Conservation (phyloP, 1,140 invertebrate species). For the Atta texana region DNA sequence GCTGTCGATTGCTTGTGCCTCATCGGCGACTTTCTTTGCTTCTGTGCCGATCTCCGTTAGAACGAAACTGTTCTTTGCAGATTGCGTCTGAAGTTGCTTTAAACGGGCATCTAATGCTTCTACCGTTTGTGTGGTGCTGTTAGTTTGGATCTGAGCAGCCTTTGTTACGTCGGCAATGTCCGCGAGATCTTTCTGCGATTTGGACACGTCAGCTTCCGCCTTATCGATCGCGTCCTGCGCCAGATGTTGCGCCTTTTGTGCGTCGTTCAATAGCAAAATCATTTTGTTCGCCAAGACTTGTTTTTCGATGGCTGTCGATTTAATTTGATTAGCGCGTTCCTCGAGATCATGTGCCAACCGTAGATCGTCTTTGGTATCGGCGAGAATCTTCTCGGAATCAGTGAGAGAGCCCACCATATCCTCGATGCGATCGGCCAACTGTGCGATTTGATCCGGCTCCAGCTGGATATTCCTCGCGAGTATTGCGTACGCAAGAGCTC, state of each 20-base stretch:
- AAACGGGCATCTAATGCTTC: conserved; percentile 89
- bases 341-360: conserved; percentile 91
- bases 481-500: conserved; percentile 92
- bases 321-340: conserved; percentile 91
- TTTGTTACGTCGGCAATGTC: conserved; percentile 91
- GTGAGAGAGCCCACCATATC: conserved; percentile 94
- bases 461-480: conserved; percentile 90
- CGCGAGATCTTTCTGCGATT: conserved; percentile 91
- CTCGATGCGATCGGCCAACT: conserved; percentile 94
- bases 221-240: conserved; percentile 93
- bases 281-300: conserved; percentile 84
- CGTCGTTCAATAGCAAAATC: conserved; percentile 88
- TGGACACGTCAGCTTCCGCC: conserved; percentile 92
- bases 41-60: conserved; percentile 88
- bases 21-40: conserved; percentile 86
- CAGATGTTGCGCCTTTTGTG: conserved; percentile 91
- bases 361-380: conserved; percentile 93
- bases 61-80: conserved; percentile 91
- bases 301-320: conserved; percentile 86
- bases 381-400: conserved; percentile 95
- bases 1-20: conserved; percentile 87
- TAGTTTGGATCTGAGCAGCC: conserved; percentile 91
- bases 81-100: conserved; percentile 91
- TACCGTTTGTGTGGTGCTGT: conserved; percentile 90
- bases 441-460: conserved; percentile 94